These are phyloP conservation scores for Chunga burmeisteri DNA, from an alignment of 2,113 vertebrate species.

Conservation along the genomic window DNA sequence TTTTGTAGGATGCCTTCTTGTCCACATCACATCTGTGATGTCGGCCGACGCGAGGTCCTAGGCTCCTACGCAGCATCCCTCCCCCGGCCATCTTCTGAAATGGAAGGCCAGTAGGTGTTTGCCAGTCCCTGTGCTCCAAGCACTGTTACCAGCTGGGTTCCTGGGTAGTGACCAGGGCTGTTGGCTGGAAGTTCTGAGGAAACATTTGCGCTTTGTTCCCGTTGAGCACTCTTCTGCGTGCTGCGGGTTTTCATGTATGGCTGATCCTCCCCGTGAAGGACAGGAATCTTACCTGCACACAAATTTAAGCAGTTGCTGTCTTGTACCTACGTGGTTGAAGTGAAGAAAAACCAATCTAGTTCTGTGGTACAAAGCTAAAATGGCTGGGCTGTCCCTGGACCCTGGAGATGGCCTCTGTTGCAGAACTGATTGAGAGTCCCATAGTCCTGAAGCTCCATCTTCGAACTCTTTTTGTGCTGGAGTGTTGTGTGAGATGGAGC, in stretches of 20 bases:
- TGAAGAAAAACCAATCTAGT: fast-evolving
- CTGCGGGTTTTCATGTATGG: background rate
- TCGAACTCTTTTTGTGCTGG: fast-evolving
- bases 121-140: background rate
- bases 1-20: background rate
- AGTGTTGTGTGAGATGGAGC: fast-evolving
- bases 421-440: fast-evolving
- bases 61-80: background rate
- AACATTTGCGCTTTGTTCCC: fast-evolving
- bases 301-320: background rate
- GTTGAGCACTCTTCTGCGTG: fast-evolving
- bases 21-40: background rate
- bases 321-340: fast-evolving
- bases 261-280: background rate
- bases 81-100: no score
- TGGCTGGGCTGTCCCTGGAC: background rate
- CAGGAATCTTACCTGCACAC: fast-evolving
- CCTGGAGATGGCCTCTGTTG: background rate
- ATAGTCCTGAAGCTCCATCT: background rate
- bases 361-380: background rate
- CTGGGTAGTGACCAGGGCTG: background rate
- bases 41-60: background rate
- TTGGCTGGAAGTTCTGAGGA: background rate
- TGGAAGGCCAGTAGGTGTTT: background rate
- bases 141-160: background rate